Percentiles rank a stretch among this genome's conserved stretches.
These are phyloP conservation scores for Pongo abelii DNA, from an alignment of 2,113 vertebrate species.

Conservation along the genomic window DNA sequence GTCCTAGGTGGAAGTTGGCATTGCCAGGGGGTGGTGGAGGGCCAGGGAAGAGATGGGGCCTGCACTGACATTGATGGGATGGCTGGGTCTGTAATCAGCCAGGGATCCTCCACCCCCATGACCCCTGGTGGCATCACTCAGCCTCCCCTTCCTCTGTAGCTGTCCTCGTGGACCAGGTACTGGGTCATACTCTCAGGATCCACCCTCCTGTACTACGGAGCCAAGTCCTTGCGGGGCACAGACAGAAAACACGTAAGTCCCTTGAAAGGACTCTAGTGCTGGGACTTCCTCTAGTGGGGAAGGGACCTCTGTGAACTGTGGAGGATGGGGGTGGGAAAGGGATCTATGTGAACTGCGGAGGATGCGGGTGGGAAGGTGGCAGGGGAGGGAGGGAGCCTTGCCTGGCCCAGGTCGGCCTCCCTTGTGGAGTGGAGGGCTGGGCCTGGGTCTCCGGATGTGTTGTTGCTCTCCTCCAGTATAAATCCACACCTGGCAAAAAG, in stretches of 20 bases:
- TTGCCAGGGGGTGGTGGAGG: not conserved
- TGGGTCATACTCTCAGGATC: constrained; percentile 94
- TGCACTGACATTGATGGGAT: accelerated
- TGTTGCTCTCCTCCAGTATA: constrained; percentile 87
- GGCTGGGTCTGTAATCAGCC: not conserved
- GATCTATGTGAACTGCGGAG: not conserved
- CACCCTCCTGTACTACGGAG: constrained; percentile 93
- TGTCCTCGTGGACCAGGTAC: constrained; percentile 90
- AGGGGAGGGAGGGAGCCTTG: not conserved
- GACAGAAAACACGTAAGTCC: constrained; percentile 94
- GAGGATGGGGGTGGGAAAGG: not conserved
- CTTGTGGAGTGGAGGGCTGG: not conserved
- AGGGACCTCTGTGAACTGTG: not conserved
- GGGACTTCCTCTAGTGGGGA: not conserved
- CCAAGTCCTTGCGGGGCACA: constrained; percentile 93
- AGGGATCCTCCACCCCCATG: not conserved
- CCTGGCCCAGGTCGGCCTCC: not conserved
- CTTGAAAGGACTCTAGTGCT: not conserved
- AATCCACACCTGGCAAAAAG: constrained; percentile 94
- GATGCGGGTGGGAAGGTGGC: not conserved
- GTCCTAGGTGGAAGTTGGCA: not conserved
- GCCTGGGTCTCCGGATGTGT: not conserved
- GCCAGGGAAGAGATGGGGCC: not conserved
- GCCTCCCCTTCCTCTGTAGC: constrained; percentile 74
- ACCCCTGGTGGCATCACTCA: accelerated